Evolutionary conservation across 30 jellyfish, hydroid and myxozoan species (phyloP).

Genomic region (Cassiopea andromeda): DNA sequence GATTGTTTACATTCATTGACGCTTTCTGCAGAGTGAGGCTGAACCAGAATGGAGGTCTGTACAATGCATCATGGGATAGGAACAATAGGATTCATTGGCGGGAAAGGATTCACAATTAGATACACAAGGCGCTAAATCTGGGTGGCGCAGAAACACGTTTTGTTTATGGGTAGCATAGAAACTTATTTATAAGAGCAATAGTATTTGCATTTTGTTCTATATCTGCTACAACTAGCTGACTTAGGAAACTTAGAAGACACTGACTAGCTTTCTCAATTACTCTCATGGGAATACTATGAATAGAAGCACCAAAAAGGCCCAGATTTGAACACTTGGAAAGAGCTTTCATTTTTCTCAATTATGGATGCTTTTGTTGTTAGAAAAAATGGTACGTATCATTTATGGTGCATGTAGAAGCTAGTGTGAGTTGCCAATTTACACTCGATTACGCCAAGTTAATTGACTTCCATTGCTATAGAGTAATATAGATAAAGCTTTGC

Average conservation of each 20-base stretch:
- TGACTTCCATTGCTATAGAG: too few species aligned
- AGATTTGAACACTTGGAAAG: not conserved
- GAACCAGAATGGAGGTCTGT: not conserved
- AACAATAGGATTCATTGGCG: not conserved
- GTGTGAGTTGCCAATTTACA: too few species aligned
- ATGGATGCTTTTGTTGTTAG: slow-evolving; percentile 44
- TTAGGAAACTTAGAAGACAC: not conserved
- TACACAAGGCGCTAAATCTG: not conserved
- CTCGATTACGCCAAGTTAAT: too few species aligned
- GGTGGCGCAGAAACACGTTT: not conserved
- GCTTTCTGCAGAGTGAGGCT: slow-evolving; percentile 7
- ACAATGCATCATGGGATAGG: not conserved
- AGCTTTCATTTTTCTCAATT: not conserved
- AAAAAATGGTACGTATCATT: slow-evolving; percentile 26
- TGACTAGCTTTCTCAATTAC: not conserved
- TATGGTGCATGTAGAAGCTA: not conserved
- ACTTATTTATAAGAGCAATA: not conserved
- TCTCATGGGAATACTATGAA: not conserved
- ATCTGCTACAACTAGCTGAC: not conserved
- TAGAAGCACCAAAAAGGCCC: not conserved
- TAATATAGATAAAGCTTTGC: too few species aligned
- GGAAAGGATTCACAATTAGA: not conserved
- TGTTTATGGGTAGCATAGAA: not conserved
- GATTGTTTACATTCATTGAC: not conserved
- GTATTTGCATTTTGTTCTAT: not conserved